Evolutionary conservation across 1,140 invertebrate species (phyloP).

Genomic region (Rhyacophila brunnea): DNA sequence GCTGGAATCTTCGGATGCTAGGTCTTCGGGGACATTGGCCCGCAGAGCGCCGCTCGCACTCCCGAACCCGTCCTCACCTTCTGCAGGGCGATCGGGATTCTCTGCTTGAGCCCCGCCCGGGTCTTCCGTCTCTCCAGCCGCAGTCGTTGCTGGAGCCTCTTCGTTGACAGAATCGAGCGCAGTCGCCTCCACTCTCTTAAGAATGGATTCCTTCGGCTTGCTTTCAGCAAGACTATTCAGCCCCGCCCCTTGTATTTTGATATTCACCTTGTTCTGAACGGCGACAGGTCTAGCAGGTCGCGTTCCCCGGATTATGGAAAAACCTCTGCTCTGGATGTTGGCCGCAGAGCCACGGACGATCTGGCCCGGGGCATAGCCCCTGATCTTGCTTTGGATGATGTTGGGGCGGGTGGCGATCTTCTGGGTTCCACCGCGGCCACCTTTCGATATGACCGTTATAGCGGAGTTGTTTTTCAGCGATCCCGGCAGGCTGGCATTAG

Average conservation of each 20-base stretch:
- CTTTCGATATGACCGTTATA: conserved; percentile 65
- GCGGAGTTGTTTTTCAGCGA: conserved; percentile 67
- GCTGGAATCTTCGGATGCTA: conserved; percentile 32
- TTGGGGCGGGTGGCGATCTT: conserved; percentile 43
- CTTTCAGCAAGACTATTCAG: neutral
- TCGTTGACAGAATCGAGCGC: neutral
- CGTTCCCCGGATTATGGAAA: conserved; percentile 22
- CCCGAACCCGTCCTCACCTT: conserved; percentile 15
- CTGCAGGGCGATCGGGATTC: neutral
- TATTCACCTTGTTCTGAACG: conserved; percentile 30
- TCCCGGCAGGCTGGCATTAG: conserved; percentile 56
- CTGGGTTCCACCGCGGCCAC: conserved; percentile 43
- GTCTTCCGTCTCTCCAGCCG: neutral
- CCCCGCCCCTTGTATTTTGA: conserved; percentile 30
- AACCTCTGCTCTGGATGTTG: conserved; percentile 7
- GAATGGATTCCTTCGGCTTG: neutral
- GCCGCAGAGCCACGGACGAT: conserved; percentile 30
- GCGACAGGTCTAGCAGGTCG: conserved; percentile 21
- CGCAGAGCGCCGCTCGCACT: conserved; percentile 5
- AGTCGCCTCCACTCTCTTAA: neutral
- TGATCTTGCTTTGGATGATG: conserved; percentile 38
- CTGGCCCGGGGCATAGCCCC: conserved; percentile 46
- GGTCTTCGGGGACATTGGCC: conserved; percentile 22
- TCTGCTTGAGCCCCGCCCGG: neutral
- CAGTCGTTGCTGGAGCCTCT: neutral